Conservation (phyloP, 92 coral and sea anemone species). For the Zoanthus sansibaricus region DNA sequence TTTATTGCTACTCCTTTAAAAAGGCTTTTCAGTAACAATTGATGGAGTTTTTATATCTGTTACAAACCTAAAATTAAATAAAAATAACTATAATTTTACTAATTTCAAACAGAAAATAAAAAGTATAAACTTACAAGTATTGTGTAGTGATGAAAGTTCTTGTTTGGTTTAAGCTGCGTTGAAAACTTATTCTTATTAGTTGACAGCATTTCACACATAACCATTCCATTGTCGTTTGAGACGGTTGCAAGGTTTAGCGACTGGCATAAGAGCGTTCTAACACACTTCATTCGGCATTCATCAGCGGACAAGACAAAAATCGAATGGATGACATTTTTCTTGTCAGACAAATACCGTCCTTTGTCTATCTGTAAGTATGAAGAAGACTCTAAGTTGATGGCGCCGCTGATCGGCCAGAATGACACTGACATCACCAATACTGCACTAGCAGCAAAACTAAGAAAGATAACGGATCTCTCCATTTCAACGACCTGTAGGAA, state of each 20-base stretch:
- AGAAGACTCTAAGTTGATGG: not conserved
- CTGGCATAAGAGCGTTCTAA: not conserved
- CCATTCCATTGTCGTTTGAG: not conserved
- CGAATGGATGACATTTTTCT: not conserved
- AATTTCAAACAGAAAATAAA: too few species aligned
- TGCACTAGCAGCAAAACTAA: too few species aligned
- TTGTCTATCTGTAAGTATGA: not conserved
- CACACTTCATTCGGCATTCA: not conserved
- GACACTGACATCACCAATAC: not conserved
- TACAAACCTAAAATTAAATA: too few species aligned
- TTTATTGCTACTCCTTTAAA: too few species aligned
- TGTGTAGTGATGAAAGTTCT: not conserved
- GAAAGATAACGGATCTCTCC: not conserved
- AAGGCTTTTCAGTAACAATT: too few species aligned
- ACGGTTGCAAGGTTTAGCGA: not conserved
- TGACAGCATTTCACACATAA: not conserved
- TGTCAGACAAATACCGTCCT: not conserved
- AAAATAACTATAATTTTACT: too few species aligned
- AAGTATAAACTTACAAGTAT: not conserved
- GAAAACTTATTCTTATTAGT: not conserved
- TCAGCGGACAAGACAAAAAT: not conserved
- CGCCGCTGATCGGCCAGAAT: not conserved
- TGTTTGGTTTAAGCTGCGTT: not conserved
- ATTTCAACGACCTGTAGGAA: not conserved
- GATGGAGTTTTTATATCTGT: too few species aligned